phyloP scores from a whole-genome alignment of 1,140 invertebrate genomes.

The Cephus cinctus region DNA sequence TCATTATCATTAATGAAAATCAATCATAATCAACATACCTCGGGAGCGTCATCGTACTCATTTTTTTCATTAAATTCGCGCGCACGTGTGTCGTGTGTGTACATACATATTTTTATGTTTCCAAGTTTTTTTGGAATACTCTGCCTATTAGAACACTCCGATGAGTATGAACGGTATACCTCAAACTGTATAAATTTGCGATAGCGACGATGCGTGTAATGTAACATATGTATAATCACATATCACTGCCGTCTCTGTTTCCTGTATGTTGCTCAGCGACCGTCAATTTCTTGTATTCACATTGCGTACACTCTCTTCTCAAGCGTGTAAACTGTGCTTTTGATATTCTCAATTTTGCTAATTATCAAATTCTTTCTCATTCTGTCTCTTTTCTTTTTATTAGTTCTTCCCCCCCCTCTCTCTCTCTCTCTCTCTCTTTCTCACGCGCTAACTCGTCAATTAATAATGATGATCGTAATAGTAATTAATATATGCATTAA shows the following conservation, averaged over 20 bases:
- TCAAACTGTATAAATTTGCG: background rate
- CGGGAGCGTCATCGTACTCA: constrained; percentile 14
- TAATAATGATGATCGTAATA: constrained; percentile 15
- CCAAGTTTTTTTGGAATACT: no score
- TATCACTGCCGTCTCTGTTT: background rate
- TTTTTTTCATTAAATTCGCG: background rate
- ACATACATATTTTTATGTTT: background rate
- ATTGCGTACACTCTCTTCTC: no score
- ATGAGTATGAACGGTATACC: no score
- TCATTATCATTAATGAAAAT: no score
- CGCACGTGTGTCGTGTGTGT: background rate
- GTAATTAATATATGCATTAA: constrained; percentile 20
- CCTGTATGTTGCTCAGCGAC: no score
- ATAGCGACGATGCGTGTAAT: background rate
- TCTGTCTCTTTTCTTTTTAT: background rate
- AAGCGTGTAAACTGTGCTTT: no score
- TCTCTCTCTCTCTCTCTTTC: background rate
- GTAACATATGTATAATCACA: background rate
- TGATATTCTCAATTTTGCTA: no score
- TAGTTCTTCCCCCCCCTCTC: background rate
- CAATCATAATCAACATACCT: no score
- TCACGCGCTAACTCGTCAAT: constrained; percentile 7
- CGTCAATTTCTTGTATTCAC: no score
- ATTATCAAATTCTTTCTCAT: no score
- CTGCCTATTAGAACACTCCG: no score